Base-by-base conservation (phyloP, 2,113 vertebrate genomes). In the Amphiprion ocellaris region DNA sequence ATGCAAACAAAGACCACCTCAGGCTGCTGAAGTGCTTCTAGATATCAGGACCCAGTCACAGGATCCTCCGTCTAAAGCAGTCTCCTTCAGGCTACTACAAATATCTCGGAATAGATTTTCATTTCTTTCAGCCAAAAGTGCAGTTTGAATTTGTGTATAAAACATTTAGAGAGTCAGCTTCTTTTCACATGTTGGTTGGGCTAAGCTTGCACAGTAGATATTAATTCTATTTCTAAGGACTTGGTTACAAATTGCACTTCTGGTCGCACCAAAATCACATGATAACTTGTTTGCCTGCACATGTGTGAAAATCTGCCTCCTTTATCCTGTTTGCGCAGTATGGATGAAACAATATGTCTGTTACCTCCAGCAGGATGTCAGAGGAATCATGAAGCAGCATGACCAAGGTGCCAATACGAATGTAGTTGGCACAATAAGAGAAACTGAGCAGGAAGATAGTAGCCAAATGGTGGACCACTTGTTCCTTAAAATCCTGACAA, bases 371-470 rank as follows among this genome's bases (percentile, higher is more conserved):
- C 69, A 98, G 75, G 87, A 94, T 94, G 78, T 99, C 98, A 0
- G 96, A 92, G 0, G 93, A 90, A 73, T 99, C 97, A 0, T 99
- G 97, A 3, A 99, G 92, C 37, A 98, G 83, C 94, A 99, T 81
- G 77, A 99, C 96, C 85, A 99, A 90, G 0, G 95, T 95, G 39
- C 97, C 98, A 0, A 98, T 91, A 44, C 96, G 96, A 69, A 98
- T 90, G 90, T 97, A 97, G 84, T 98, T 99, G n/a, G 94, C 77
- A 66, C 96, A 96, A 84, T 99, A 99, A 0, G 98, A 99, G 93
- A 97, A 98, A 54, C 84, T 73, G 26, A 99, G 95, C 61, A 99
- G 94, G 87, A 94, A 87, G 74, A 99, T 94, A 60, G 97, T 96
- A 64, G 95, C 95, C 37, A 95, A 92, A 59, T 98, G 97, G 80